Conservation (phyloP, 2,113 vertebrate genomes). For the Accipiter cooperii region DNA sequence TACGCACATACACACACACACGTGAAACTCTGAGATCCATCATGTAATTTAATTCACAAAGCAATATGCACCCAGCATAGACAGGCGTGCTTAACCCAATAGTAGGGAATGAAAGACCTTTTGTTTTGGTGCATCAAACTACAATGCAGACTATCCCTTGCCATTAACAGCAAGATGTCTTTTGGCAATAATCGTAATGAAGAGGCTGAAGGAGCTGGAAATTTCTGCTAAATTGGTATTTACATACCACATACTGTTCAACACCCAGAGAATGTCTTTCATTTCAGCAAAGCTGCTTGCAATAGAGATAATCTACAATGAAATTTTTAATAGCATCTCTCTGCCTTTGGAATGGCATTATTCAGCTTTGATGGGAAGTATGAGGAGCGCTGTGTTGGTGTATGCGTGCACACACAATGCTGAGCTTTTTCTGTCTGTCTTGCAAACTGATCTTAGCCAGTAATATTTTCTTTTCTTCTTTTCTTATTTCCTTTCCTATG, state of each 20-base stretch:
- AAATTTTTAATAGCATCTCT: neutral
- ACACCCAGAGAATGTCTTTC: neutral
- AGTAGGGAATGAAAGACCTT: neutral
- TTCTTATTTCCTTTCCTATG: constrained; percentile 58
- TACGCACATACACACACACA: rapidly evolving
- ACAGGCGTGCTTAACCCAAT: neutral
- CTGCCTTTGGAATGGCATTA: neutral
- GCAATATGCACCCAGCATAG: neutral
- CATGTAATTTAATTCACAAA: neutral
- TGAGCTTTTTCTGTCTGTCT: constrained; percentile 34
- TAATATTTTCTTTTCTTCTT: constrained; percentile 54
- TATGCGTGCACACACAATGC: neutral
- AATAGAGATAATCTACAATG: neutral
- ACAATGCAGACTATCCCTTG: neutral
- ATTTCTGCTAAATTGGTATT: neutral
- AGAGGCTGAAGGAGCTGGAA: constrained; percentile 18
- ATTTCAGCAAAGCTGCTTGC: constrained; percentile 1
- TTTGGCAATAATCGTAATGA: neutral
- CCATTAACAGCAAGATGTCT: neutral
- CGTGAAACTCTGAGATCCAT: neutral
- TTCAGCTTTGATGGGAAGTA: neutral
- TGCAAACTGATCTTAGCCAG: constrained; percentile 23
- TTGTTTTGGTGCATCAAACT: neutral
- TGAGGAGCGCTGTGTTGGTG: neutral
- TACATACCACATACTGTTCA: neutral